phyloP scores from a whole-genome alignment of 2,113 vertebrate species.

The Platysternon megacephalum region DNA sequence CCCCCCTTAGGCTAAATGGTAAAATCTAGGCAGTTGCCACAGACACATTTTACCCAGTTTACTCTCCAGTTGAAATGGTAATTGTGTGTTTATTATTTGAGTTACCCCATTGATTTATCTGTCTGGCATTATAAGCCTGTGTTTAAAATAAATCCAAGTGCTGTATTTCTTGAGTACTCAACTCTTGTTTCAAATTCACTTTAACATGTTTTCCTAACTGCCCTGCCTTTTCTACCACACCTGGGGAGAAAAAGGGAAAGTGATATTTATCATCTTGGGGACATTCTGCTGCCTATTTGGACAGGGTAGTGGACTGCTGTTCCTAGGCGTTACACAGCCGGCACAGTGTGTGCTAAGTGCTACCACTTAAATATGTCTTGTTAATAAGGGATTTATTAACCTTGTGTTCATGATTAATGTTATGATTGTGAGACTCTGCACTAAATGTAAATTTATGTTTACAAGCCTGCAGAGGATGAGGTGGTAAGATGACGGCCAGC shows the following conservation, averaged over 20 bases:
- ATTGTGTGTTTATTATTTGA: background rate
- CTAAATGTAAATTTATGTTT: constrained; percentile 92
- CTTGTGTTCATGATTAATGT: constrained; percentile 53
- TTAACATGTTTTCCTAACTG: background rate
- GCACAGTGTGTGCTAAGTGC: background rate
- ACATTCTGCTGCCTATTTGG: background rate
- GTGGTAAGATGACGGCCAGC: constrained; percentile 90
- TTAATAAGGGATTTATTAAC: background rate
- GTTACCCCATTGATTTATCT: background rate
- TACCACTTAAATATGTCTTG: background rate
- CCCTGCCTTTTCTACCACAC: background rate
- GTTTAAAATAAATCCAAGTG: background rate
- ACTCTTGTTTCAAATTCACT: background rate
- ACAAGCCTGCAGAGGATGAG: constrained; percentile 95
- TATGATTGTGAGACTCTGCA: constrained; percentile 65
- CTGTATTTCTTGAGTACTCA: background rate
- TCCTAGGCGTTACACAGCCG: background rate
- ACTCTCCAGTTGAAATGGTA: rapidly evolving
- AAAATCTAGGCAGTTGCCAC: background rate
- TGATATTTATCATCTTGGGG: rapidly evolving
- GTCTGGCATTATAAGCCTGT: background rate
- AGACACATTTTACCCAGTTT: rapidly evolving
- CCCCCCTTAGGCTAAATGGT: background rate
- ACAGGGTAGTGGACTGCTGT: background rate
- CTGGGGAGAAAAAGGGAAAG: background rate